These are phyloP conservation scores for Burhinus bistriatus DNA, from an alignment of 2,113 vertebrate species.

Conservation along the genomic window DNA sequence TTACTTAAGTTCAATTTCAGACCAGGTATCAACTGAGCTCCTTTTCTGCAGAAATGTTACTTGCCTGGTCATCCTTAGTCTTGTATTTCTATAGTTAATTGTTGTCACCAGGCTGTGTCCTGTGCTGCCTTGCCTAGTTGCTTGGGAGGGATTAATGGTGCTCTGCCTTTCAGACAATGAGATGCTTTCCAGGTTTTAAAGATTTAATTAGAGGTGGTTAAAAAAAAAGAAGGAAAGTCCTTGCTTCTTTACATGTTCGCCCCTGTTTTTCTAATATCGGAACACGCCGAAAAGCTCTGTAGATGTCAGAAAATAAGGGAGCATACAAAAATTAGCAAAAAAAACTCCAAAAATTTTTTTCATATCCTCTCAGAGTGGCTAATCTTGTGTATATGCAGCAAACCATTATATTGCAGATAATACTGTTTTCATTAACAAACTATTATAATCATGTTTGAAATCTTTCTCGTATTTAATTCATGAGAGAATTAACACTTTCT, in stretches of 20 bases:
- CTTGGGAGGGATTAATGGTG: neutral
- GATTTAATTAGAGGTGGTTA: neutral
- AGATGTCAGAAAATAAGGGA: neutral
- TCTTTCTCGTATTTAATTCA: neutral
- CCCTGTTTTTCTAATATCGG: neutral
- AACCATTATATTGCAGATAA: neutral
- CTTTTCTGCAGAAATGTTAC: neutral
- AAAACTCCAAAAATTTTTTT: rapidly evolving
- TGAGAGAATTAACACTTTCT: neutral
- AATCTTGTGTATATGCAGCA: neutral
- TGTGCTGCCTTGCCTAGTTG: neutral
- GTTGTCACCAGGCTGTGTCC: neutral
- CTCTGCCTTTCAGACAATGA: neutral
- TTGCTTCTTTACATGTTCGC: neutral
- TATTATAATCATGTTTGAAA: neutral
- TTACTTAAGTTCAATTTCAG: neutral
- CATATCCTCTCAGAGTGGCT: neutral
- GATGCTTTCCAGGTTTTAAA: neutral
- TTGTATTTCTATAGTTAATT: neutral
- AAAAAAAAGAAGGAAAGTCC: neutral
- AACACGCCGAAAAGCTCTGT: neutral
- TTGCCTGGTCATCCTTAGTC: neutral
- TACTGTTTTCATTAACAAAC: neutral
- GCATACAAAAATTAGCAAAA: rapidly evolving
- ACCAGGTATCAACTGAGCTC: neutral